These are phyloP conservation scores for Mormyrus lacerda DNA, from an alignment of 2,113 vertebrate species.

Conservation along the genomic window DNA sequence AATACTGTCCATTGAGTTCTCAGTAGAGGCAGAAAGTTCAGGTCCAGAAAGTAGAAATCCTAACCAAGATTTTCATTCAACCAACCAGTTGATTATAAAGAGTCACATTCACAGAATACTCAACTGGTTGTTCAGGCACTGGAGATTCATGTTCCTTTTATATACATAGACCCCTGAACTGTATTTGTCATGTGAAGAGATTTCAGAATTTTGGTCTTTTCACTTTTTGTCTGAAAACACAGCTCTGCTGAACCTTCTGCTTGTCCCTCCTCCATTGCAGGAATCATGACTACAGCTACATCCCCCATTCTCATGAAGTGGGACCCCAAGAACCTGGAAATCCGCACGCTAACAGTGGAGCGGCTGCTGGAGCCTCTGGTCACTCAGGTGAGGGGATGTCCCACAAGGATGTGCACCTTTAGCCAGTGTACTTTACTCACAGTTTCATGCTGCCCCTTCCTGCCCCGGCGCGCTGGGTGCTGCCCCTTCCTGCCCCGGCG, in stretches of 20 bases:
- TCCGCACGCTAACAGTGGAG: slow-evolving; percentile 71
- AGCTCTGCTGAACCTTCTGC: neutral
- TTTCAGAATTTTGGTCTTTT: neutral
- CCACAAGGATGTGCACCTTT: neutral
- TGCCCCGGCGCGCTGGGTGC: too few species aligned
- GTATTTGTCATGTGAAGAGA: neutral
- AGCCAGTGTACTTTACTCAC: neutral
- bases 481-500: neutral
- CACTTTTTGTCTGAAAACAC: neutral
- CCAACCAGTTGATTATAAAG: too few species aligned
- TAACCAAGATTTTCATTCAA: too few species aligned
- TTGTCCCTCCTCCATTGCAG: slow-evolving; percentile 20
- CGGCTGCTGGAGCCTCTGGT: slow-evolving; percentile 70
- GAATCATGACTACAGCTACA: slow-evolving; percentile 57
- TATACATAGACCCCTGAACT: neutral
- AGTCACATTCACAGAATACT: too few species aligned
- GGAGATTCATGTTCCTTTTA: neutral
- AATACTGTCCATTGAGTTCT: neutral
- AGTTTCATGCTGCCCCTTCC: neutral
- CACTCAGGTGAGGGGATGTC: slow-evolving; percentile 58
- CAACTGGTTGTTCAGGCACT: neutral
- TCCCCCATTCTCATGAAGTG: slow-evolving; percentile 73
- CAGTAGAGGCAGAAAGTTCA: neutral
- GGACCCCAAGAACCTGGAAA: slow-evolving; percentile 74
- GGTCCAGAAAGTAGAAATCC: too few species aligned